Conservation (phyloP, 2,113 vertebrate species). For the Talpa occidentalis region DNA sequence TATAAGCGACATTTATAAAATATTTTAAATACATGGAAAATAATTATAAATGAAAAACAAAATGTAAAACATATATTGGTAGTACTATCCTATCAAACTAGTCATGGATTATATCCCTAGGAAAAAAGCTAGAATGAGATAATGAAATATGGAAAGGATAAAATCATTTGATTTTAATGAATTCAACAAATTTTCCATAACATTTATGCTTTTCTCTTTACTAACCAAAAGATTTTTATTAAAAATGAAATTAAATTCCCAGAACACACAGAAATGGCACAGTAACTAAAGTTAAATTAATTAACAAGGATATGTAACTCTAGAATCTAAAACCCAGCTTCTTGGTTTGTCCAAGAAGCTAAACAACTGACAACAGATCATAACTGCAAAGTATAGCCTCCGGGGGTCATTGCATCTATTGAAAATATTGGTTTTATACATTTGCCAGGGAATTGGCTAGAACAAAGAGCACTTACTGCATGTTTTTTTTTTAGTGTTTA, state of each 20-base stretch:
- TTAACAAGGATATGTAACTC: neutral
- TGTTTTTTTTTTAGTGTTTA: constrained; percentile 42
- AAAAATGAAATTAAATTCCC: constrained; percentile 37
- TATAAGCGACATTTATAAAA: constrained; percentile 33
- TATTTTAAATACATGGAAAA: constrained; percentile 7
- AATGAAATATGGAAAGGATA: neutral
- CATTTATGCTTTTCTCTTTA: neutral
- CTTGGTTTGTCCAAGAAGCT: neutral
- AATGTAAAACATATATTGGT: neutral
- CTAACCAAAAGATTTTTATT: constrained; percentile 28
- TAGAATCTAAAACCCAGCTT: constrained; percentile 41
- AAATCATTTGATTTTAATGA: constrained; percentile 16
- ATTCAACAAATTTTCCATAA: constrained; percentile 5
- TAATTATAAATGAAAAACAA: constrained; percentile 46
- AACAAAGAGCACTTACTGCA: neutral
- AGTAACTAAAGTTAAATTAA: neutral
- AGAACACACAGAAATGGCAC: neutral
- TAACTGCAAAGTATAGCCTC: neutral
- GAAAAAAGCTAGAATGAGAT: constrained; percentile 18
- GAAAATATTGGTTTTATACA: neutral
- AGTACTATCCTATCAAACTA: neutral
- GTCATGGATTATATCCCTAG: neutral
- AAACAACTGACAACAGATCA: neutral
- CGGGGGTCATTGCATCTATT: neutral
- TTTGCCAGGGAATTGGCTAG: neutral